Evolutionary conservation across 2,113 vertebrate genomes (phyloP), one percentile per base, ranked within the genome.

Genomic region (Bubo scandiacus): DNA sequence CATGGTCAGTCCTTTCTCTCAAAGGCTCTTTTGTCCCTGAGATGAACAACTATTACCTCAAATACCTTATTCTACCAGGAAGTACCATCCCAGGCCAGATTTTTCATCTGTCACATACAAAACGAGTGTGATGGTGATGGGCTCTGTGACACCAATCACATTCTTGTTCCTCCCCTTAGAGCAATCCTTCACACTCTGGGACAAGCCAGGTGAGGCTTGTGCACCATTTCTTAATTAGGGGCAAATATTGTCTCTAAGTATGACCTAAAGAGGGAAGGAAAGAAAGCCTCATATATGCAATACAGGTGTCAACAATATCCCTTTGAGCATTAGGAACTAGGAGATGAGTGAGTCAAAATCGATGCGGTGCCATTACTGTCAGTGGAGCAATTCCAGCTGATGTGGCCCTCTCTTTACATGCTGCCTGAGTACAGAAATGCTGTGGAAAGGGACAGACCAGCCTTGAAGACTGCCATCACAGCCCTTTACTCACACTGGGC

Each of bases 1-100:
- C 18, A 26, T 0, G 7, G 34, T 79, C 62, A 65, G 16, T 52
- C 62, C 77, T 45, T 47, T 52, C 23, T 67, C 67, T 84, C 25
- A 42, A 55, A 72, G 38, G 10, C 5, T 0, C 0, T 55, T 74
- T 63, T 26, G 9, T 47, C 17, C 13, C 29, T 4, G 19, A 47
- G 20, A 40, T 17, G 15, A 92, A 42, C 5, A 81, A 65, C 11
- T 34, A 77, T n/a, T 40, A 81, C 29, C 30, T 72, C 34, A 59
- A 90, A 63, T 81, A 83, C 18, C 21, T 88, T 19, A 38, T 74
- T 74, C 21, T 67, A 49, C 25, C 7, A 79, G 47, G 18, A 86
- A 58, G 8, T 63, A 32, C 12, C 43, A 67, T n/a, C n/a, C 54
- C 29, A 74, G 32, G 1, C 5, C 32, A 59, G 38, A 58, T 15